Evolutionary conservation across 2,888 invertebrate species (phyloP), one percentile per base, ranked within the genome.

Genomic region (Notodonta ziczac): DNA sequence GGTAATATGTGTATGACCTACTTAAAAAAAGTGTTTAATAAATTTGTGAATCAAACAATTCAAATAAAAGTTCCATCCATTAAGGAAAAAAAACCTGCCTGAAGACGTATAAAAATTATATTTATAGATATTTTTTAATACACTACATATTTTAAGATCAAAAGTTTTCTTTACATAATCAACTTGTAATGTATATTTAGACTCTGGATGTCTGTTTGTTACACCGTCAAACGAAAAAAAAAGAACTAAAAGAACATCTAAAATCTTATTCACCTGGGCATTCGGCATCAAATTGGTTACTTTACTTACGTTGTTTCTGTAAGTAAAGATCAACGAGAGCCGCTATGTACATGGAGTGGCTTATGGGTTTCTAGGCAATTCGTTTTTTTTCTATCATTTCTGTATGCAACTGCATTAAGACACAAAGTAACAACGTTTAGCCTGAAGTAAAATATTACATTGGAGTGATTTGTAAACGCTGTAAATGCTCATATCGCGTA

Each of bases 321-420:
- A 35, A 9, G 12, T 46, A 46, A 13, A 46, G 46, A 46, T 46
- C 5, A 46, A n/a, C 46, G 4, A n/a, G 5, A 46, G 13, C n/a
- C 13, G 53, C 32, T 53, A 53, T 42, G 35, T 46, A 58, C 53
- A 58, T 44, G 50, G 9, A 50, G 16, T 16, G 50, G 50, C 16
- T 16, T 50, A 16, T 4, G 50, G 50, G 50, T 50, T 16, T 16
- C 50, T 16, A 50, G 16, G 14, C 12, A 50, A 16, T 16, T 16
- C 0, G 50, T 9, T 50, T 16, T 50, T n/a, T 50, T 50, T 16
- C n/a, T 46, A 46, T 13, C 24, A 2, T 24, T 24, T 24, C n/a
- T n/a, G n/a, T n/a, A 50, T 50, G 50, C 50, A 16, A 50, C 50
- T 16, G 50, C 7, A 16, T 50, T 16, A 16, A 50, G 46, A 50